These are phyloP conservation scores for Minunthozetes semirufus DNA, from an alignment of 2,888 invertebrate genomes.

Conservation along the genomic window DNA sequence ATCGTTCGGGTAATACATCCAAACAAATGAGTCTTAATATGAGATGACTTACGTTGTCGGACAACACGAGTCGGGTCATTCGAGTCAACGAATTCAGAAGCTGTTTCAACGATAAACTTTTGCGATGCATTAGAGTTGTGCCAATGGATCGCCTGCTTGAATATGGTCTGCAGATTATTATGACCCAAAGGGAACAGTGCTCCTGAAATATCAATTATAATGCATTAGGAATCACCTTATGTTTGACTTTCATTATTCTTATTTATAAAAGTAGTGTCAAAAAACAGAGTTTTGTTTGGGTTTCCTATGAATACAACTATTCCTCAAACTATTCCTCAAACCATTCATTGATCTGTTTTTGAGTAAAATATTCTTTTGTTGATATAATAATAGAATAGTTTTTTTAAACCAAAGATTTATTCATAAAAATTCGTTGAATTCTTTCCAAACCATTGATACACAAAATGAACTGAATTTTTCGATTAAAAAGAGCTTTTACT, in stretches of 20 bases:
- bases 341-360: neutral
- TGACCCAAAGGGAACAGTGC: neutral
- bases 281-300: neutral
- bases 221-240: neutral
- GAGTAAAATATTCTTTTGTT: neutral
- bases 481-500: neutral
- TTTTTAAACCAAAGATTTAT: no score
- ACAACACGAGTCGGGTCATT: constrained; percentile 5
- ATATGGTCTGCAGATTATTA: constrained; percentile 1
- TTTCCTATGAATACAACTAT: neutral
- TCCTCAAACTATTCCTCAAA: neutral
- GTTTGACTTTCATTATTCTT: neutral
- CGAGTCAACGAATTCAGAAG: neutral
- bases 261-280: neutral
- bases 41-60: constrained; percentile 15
- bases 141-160: neutral
- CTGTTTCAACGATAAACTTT: constrained; percentile 8
- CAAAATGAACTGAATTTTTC: no score
- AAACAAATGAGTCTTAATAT: neutral
- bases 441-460: no score
- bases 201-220: neutral
- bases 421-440: no score
- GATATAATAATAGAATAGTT: neutral
- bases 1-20: neutral
- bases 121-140: neutral